A percentile compares a stretch with the other conserved stretches of the same genome.
Conservation (phyloP, 2,888 invertebrate species). For the Drosophila atripex region DNA sequence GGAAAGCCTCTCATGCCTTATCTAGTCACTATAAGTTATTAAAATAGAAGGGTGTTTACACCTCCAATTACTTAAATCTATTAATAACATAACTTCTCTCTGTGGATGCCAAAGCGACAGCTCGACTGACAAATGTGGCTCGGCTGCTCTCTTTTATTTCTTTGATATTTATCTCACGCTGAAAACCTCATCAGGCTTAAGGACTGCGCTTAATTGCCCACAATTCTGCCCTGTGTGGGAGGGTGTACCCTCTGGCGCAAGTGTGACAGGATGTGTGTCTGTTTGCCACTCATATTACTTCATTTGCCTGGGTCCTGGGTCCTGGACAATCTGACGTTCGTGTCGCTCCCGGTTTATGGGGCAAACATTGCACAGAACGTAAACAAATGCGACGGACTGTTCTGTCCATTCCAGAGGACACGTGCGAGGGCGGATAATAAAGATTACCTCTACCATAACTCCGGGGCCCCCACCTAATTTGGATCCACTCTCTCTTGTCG, state of each 20-base stretch:
- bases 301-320: constrained; percentile 32
- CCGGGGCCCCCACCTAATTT: constrained; percentile 12
- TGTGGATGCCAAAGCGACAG: constrained; percentile 6
- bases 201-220: constrained; percentile 68
- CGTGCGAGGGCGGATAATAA: constrained; percentile 21
- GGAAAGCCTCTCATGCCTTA: too few relatives aligned
- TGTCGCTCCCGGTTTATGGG: constrained; percentile 35
- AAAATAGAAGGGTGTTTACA: too few relatives aligned
- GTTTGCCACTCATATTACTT: constrained; percentile 33
- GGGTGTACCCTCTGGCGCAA: constrained; percentile 6
- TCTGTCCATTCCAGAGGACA: constrained; percentile 10
- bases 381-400: constrained; percentile 22
- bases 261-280: constrained; percentile 2
- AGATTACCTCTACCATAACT: constrained; percentile 1
- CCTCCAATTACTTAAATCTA: too few relatives aligned
- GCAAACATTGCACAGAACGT: constrained; percentile 31
- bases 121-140: constrained; percentile 32
- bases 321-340: constrained; percentile 35
- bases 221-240: constrained; percentile 14
- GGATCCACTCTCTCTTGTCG: constrained; percentile 6
- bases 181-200: constrained; percentile 76
- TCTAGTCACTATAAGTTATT: too few relatives aligned
- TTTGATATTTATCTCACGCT: constrained; percentile 72
- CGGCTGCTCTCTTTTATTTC: constrained; percentile 24
- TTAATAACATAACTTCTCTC: background rate